Conservation (phyloP, 1,140 invertebrate genomes). For the Drosophila fuyamai region DNA sequence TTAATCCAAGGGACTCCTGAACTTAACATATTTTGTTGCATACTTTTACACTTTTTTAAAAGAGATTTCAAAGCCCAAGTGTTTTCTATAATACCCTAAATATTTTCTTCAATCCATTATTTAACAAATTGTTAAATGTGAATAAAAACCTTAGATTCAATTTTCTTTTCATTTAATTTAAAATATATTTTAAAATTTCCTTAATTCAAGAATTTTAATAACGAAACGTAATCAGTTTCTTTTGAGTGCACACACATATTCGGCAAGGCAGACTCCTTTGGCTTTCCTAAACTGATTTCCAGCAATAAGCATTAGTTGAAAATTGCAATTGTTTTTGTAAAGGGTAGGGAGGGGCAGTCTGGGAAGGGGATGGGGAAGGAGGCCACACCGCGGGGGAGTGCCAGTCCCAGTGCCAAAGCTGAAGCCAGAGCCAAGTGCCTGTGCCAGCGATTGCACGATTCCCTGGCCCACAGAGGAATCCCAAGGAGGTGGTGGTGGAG, state of each 20-base stretch:
- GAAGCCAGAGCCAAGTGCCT: slow-evolving; percentile 22
- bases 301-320: slow-evolving; percentile 84
- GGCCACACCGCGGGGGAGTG: slow-evolving; percentile 75
- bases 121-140: no score
- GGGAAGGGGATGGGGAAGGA: slow-evolving; percentile 2
- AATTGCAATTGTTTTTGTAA: slow-evolving; percentile 82
- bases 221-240: neutral
- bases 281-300: slow-evolving; percentile 82
- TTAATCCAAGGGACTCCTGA: no score
- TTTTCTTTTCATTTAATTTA: neutral
- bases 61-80: no score
- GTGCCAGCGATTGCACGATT: slow-evolving; percentile 66
- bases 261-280: slow-evolving; percentile 62
- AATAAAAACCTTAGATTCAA: no score
- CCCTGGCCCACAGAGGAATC: slow-evolving; percentile 41
- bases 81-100: no score
- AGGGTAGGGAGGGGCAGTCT: slow-evolving; percentile 11
- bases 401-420: slow-evolving; percentile 46
- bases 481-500: slow-evolving; percentile 47
- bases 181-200: neutral
- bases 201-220: neutral
- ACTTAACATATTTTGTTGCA: no score
- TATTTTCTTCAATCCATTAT: no score
- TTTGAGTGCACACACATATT: slow-evolving; percentile 33
- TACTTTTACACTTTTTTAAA: no score